Conservation (phyloP, 92 coral and sea anemone genomes). For the Bergia puertoricense region DNA sequence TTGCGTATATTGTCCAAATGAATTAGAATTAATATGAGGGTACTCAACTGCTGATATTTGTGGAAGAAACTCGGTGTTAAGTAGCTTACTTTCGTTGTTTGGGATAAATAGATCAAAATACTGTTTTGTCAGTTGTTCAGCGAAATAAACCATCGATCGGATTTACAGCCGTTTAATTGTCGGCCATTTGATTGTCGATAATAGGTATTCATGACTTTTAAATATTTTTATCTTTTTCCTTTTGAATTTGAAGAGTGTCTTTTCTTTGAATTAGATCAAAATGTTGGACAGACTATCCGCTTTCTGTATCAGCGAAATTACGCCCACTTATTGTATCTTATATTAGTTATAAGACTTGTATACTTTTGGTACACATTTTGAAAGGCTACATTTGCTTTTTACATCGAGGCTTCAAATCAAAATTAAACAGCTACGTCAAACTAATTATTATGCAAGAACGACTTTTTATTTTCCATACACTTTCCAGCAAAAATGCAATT, state of each 20-base stretch:
- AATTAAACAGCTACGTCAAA: not conserved
- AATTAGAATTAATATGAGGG: not conserved
- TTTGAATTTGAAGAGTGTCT: not conserved
- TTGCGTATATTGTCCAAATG: not conserved
- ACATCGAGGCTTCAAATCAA: not conserved
- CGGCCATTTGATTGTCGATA: not conserved
- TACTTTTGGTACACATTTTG: not conserved
- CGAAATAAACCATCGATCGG: not conserved
- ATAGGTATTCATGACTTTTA: not conserved
- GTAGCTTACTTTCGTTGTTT: not conserved
- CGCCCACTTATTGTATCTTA: not conserved
- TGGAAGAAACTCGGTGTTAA: not conserved
- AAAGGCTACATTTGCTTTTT: not conserved
- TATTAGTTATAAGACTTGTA: too few relatives aligned
- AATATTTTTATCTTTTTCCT: too few relatives aligned
- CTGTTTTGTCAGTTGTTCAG: not conserved
- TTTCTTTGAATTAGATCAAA: not conserved
- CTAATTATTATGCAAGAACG: not conserved
- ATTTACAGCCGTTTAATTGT: not conserved
- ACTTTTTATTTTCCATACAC: not conserved
- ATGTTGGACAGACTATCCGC: not conserved
- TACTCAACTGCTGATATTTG: not conserved
- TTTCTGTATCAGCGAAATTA: not conserved
- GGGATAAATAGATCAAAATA: not conserved
- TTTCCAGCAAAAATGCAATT: not conserved